phyloP scores from a whole-genome alignment of 2,797 vertebrate species.

The Propithecus deckenii region DNA sequence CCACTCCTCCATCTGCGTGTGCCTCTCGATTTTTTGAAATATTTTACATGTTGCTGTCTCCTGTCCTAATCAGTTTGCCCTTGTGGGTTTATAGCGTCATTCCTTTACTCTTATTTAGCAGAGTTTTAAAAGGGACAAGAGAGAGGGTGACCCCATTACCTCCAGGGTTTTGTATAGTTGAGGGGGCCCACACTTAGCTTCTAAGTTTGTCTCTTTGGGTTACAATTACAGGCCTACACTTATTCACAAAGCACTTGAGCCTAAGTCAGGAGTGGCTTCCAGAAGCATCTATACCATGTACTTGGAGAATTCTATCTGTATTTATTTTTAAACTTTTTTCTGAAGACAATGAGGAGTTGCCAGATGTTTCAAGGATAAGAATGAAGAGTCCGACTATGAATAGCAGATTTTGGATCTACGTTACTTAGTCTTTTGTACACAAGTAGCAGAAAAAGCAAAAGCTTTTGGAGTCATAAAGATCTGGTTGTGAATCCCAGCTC shows the following conservation, averaged over 20 bases:
- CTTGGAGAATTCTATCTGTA: not conserved
- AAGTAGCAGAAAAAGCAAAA: not conserved
- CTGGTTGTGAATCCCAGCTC: not conserved
- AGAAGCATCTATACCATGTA: not conserved
- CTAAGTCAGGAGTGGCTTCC: not conserved
- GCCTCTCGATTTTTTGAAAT: not conserved
- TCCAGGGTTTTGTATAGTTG: not conserved
- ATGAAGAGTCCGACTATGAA: not conserved
- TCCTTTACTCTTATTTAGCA: not conserved
- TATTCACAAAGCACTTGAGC: not conserved
- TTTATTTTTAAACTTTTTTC: not conserved
- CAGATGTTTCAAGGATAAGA: not conserved
- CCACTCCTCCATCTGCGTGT: not conserved
- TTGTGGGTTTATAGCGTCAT: not conserved
- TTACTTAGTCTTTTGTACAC: not conserved
- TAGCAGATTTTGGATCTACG: not conserved
- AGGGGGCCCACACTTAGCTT: not conserved
- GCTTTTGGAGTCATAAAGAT: not conserved
- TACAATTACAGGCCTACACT: not conserved
- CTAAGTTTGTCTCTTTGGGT: not conserved
- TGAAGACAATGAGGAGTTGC: not conserved
- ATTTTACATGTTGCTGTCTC: not conserved
- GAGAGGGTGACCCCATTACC: not conserved
- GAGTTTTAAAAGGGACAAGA: not conserved
- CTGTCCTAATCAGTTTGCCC: not conserved